Conservation (phyloP, 2,113 vertebrate species). For the Diphyllodes magnificus region DNA sequence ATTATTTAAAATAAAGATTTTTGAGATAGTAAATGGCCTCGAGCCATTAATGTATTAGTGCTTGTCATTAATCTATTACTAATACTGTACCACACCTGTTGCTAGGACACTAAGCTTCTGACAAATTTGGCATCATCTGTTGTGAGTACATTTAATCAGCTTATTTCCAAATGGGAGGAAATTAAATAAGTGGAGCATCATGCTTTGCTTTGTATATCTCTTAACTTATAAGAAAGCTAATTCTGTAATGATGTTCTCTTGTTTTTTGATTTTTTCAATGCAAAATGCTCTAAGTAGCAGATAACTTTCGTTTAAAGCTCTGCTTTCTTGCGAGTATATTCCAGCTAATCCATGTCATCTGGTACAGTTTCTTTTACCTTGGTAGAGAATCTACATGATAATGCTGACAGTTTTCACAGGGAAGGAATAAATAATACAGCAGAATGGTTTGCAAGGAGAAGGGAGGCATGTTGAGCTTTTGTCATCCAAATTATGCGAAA, state of each 20-base stretch:
- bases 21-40: background rate
- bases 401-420: background rate
- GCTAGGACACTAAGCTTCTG: slow-evolving; percentile 83
- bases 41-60: slow-evolving; percentile 20
- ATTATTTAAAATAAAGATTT: slow-evolving; percentile 1
- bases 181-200: background rate
- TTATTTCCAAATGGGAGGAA: slow-evolving; percentile 71
- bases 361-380: background rate
- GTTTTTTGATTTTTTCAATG: background rate
- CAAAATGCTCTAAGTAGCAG: background rate
- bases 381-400: background rate
- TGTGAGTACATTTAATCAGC: slow-evolving; percentile 81
- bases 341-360: background rate
- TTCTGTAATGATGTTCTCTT: background rate
- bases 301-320: background rate
- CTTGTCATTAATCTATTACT: slow-evolving; percentile 33
- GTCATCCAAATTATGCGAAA: background rate
- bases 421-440: background rate
- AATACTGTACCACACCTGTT: slow-evolving; percentile 74
- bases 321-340: background rate
- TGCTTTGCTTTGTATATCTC: background rate
- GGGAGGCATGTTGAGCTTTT: background rate
- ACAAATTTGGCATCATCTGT: slow-evolving; percentile 77
- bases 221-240: background rate
- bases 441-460: background rate